Evolutionary conservation across 2,797 vertebrate species (phyloP), one percentile per base, ranked within the genome.

Genomic region (Pteronotus mesoamericanus): DNA sequence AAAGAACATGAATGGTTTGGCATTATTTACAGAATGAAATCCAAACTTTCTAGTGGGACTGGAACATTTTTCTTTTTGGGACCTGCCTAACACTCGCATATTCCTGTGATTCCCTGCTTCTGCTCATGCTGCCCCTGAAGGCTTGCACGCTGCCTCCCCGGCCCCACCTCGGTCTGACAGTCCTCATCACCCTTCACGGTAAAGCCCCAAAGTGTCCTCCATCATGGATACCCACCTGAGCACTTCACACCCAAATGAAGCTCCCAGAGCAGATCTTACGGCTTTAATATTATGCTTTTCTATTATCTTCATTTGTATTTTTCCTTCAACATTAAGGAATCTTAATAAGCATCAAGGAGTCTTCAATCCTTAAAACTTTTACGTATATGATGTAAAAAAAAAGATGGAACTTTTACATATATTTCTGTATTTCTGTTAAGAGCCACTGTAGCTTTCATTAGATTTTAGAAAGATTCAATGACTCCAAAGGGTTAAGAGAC

Each of bases 351-450:
- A 94, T 51, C 24, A 92, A 71, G 8, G 85, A 37, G 9, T 82
- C 32, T 82, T 94, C 32, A 88, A 42, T 46, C 4, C 6, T 72
- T 24, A 32, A 85, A 92, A 94, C 5, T 4, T n/a, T n/a, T n/a
- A n/a, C n/a, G n/a, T n/a, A n/a, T n/a, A n/a, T n/a, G n/a, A n/a
- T n/a, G n/a, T n/a, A n/a, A n/a, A n/a, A n/a, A n/a, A n/a, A n/a
- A n/a, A n/a, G 64, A 53, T 72, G 57, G 15, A 88, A 83, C 51
- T 32, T 97, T 96, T 89, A 89, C 5, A 84, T 69, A 15, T 72
- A 61, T 59, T 85, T 59, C 24, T 91, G 4, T 57, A 57, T 87
- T 92, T 92, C 21, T 88, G 51, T 9, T 85, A 83, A 85, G 7
- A 89, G 44, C 3, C 89, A 3, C 7, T 55, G 2, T 87, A 34